Base-by-base conservation (phyloP, 2,797 vertebrate genomes). In the Protosalanx chinensis region DNA sequence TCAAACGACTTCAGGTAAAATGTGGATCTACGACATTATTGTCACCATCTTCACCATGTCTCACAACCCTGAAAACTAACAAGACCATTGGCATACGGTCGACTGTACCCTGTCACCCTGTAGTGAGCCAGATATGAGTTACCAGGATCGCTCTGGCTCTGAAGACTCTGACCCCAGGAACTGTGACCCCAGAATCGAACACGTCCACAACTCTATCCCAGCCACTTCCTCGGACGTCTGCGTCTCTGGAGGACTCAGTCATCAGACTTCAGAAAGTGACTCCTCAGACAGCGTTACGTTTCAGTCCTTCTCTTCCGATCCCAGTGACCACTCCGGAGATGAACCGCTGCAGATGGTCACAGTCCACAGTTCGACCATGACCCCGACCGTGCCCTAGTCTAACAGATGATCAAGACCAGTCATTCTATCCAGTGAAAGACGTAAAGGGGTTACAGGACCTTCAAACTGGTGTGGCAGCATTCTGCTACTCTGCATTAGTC, bases 91-190 rank as follows among this genome's bases (percentile, higher is more conserved):
- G 51, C 7, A 60, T 27, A 0, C 13, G 20, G 4, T 60, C 23
- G 29, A 35, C 3, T 58, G n/a, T 61, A 32, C 41, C 60, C 33
- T 61, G 57, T 65, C 37, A 6, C 57, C 70, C 59, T 23, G 18
- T 57, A 81, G 79, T 65, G 79, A 70, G 18, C 73, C 67, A 29
- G 76, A 73, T 60, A 75, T 66, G 67, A 29, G 23, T 13, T 78
- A 78, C 33, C 73, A 77, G 61, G 27, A 77, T 58, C 68, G 67
- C 57, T 12, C 70, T 20, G 64, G 35, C 29, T 33, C 53, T 41
- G 33, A 68, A 51, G 35, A 69, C 18, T 27, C 49, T 62, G 57
- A 63, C 5, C 41, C 61, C 59, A 75, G 77, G 16, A 63, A 73
- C 30, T 33, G 35, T 23, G n/a, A 78, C 41, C 53, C 51, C 51